A percentile compares a stretch with the other conserved stretches of the same genome.
phyloP scores from a whole-genome alignment of 1,140 invertebrate species.

The Bombus breviceps region DNA sequence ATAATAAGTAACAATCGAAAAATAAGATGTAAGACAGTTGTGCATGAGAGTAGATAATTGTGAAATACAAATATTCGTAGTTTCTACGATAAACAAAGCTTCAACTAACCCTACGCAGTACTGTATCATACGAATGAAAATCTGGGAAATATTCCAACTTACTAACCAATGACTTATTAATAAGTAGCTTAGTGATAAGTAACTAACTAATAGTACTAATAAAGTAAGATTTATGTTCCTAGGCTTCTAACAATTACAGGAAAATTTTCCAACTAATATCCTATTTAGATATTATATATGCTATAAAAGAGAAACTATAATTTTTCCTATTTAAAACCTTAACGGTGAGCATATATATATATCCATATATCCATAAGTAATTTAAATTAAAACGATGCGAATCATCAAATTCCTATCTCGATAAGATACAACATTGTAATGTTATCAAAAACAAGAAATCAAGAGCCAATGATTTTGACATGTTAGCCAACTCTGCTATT shows the following conservation, averaged over 20 bases:
- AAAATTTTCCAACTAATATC: background rate
- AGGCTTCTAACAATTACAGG: background rate
- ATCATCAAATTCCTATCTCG: no score
- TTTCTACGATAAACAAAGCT: background rate
- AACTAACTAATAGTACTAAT: no score
- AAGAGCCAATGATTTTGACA: no score
- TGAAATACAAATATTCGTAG: background rate
- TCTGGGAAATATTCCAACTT: background rate
- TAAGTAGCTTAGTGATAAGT: no score
- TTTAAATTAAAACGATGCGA: no score
- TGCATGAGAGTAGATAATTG: background rate
- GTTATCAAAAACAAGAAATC: no score
- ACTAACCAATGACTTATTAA: no score
- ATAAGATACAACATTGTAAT: no score
- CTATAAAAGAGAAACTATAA: no score
- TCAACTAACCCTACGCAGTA: background rate
- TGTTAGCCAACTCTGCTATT: no score
- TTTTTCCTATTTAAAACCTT: background rate
- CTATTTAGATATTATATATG: background rate
- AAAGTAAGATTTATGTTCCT: no score
- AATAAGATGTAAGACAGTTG: background rate
- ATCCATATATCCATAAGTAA: no score
- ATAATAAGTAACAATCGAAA: background rate
- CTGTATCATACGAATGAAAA: background rate
- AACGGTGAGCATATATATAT: background rate